Conservation (phyloP, 1,140 invertebrate genomes). For the Heliothis subflexa region DNA sequence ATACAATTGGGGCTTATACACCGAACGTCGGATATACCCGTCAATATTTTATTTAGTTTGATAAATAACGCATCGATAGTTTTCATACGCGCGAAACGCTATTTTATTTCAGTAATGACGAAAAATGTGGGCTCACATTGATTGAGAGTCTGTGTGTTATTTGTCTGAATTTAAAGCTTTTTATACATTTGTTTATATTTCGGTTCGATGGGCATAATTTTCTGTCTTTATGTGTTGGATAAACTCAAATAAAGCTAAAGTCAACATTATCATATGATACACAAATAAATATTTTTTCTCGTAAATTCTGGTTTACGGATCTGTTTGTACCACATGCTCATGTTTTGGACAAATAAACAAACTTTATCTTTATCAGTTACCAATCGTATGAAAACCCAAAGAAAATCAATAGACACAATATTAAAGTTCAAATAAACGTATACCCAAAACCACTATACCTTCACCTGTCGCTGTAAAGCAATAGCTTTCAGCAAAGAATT, state of each 20-base stretch:
- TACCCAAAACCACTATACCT: background rate
- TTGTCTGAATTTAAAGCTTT: background rate
- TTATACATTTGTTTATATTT: no score
- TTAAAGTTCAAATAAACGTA: background rate
- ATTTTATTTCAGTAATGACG: constrained; percentile 11
- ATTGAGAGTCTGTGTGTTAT: background rate
- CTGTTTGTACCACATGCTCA: no score
- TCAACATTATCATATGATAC: no score
- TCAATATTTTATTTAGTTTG: constrained; percentile 42
- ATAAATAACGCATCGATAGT: constrained; percentile 19
- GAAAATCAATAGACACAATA: background rate
- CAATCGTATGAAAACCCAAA: no score
- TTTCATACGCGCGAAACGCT: constrained; percentile 1
- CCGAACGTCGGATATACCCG: background rate
- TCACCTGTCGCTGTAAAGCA: background rate
- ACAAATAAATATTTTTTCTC: no score
- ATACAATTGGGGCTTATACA: constrained; percentile 48
- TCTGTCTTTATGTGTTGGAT: no score
- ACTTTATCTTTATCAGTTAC: no score
- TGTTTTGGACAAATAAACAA: no score
- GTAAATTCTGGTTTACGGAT: no score
- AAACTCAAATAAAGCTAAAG: no score
- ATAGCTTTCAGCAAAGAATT: constrained; percentile 15
- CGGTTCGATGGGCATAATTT: no score
- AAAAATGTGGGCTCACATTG: constrained; percentile 1